Evolutionary conservation across 1,140 invertebrate genomes (phyloP).

Genomic region (Ceratina australensis): DNA sequence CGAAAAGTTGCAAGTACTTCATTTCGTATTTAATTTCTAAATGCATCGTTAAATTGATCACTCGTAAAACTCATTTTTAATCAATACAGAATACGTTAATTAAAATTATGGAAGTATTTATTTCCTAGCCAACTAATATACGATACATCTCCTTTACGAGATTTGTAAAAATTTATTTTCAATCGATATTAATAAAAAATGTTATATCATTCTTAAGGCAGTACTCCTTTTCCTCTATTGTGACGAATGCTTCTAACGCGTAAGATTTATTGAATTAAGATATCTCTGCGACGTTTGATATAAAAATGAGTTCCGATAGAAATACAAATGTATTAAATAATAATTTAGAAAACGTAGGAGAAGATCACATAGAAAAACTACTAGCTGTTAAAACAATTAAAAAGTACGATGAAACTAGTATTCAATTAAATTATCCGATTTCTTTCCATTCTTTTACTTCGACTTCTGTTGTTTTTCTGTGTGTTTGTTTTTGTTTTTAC

Average conservation of each 20-base stretch:
- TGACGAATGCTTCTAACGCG: constrained; percentile 30
- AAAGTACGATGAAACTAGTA: background rate
- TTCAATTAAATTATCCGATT: constrained; percentile 17
- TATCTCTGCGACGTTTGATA: constrained; percentile 47
- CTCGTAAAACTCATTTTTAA: constrained; percentile 9
- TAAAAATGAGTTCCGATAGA: constrained; percentile 51
- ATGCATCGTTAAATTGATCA: constrained; percentile 33
- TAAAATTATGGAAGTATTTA: background rate
- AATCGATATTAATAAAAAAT: constrained; percentile 70
- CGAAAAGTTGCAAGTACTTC: background rate
- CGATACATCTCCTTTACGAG: constrained; percentile 45
- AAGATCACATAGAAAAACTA: background rate
- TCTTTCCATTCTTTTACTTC: background rate
- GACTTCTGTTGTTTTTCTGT: constrained; percentile 13
- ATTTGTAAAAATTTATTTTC: constrained; percentile 64
- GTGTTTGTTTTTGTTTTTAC: background rate
- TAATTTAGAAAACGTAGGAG: background rate
- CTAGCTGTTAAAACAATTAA: background rate
- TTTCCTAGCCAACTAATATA: constrained; percentile 45
- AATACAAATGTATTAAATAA: constrained; percentile 24
- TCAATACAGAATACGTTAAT: background rate
- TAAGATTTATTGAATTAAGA: constrained; percentile 50
- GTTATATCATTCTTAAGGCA: constrained; percentile 58
- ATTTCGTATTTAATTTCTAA: constrained; percentile 41
- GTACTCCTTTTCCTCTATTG: constrained; percentile 49